Base-by-base conservation (phyloP, 2,797 vertebrate genomes). In the Chelon labrosus region DNA sequence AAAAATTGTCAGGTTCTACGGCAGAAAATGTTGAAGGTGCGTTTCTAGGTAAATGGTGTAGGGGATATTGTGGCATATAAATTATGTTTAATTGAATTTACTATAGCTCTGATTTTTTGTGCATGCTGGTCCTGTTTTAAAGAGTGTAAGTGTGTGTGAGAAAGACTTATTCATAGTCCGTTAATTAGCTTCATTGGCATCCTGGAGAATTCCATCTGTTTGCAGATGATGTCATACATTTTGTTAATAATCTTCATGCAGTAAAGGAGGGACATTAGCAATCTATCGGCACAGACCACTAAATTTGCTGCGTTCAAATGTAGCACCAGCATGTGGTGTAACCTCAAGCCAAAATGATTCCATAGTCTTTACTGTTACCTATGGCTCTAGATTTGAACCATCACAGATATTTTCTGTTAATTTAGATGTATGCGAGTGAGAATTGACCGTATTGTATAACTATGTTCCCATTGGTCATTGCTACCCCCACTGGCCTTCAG, bases 141-240 rank as follows among this genome's bases (percentile, higher is more conserved):
- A 31, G 19, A 62, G 6, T 20, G 55, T 27, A 22, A 50, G 39
- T 39, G 35, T 38, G 50, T 50, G 39, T 39, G 44, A 31, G 50
- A 66, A 72, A 13, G 57, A 58, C 41, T 39, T 71, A 41, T 51
- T 35, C 35, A 47, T 41, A 2, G 11, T 46, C 25, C 25, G 2
- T 27, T 27, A 27, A 1, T 27, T 27, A 3, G 25, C 25, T 27
- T 27, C 19, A 46, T 51, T 38, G 38, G 37, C n/a, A n/a, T 66
- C 16, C 7, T 7, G 27, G 38, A 9, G 2, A n/a, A 5, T 41
- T 51, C 0, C 10, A 10, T 49, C 8, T 53, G 27, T 69, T 37
- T 65, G 67, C 62, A 66, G 56, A 74, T 14, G 55, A 70, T 31
- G 41, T n/a, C 1, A 3, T 69, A 47, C 10, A 38, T 8, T 70